Conservation (phyloP, 1,140 invertebrate genomes). For the Trichonephila clavata region DNA sequence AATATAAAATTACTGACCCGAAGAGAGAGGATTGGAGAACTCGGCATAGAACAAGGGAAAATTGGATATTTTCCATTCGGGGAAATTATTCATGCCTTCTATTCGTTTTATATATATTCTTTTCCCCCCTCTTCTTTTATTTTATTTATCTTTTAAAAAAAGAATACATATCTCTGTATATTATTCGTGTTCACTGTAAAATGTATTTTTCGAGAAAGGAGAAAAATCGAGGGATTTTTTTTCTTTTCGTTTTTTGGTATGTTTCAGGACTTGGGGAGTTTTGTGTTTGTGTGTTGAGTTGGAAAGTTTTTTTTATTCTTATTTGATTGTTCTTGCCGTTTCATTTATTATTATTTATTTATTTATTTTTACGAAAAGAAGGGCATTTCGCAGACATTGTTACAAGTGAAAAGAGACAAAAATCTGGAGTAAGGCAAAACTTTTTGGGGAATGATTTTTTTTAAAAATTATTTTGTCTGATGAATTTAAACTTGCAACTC, state of each 20-base stretch:
- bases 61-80: slow-evolving; percentile 45
- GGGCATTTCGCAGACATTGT: background rate
- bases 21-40: background rate
- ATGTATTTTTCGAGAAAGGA: background rate
- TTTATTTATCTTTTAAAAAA: background rate
- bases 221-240: background rate
- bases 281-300: background rate
- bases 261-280: background rate
- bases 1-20: slow-evolving; percentile 27
- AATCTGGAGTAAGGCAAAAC: background rate
- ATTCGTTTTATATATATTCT: background rate
- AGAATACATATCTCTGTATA: background rate
- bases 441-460: background rate
- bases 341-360: background rate
- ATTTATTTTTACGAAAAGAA: background rate
- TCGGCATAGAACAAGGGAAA: slow-evolving; percentile 26
- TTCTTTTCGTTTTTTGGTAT: background rate
- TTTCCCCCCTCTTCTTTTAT: no score
- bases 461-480: no score
- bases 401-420: background rate
- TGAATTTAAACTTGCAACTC: no score
- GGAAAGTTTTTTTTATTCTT: background rate
- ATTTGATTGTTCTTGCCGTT: background rate
- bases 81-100: background rate
- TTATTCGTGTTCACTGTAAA: slow-evolving; percentile 8